Conservation (phyloP, 2,797 vertebrate genomes). For the Danio albolineatus region DNA sequence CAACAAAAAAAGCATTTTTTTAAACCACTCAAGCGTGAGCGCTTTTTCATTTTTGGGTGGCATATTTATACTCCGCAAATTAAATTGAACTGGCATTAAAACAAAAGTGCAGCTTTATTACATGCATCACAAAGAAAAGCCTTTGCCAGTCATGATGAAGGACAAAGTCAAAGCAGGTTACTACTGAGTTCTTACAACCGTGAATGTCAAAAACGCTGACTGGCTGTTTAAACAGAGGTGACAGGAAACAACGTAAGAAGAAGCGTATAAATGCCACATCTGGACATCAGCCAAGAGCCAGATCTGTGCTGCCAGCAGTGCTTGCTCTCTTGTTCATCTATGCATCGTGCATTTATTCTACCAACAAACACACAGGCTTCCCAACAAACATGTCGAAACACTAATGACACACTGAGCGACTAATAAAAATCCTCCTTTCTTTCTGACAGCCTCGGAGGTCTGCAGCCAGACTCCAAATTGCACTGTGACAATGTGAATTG, state of each 20-base stretch:
- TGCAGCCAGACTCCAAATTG: conserved; percentile 25
- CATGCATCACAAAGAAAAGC: neutral
- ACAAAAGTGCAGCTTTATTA: neutral
- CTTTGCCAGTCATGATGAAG: neutral
- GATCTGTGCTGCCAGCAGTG: neutral
- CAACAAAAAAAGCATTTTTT: too few relatives aligned
- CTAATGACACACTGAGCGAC: conserved; percentile 14
- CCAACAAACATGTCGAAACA: conserved; percentile 8
- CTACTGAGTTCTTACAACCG: neutral
- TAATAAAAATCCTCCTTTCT: conserved; percentile 17
- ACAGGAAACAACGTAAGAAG: conserved; percentile 5
- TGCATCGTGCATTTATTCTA: neutral
- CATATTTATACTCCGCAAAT: neutral
- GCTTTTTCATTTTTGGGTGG: too few relatives aligned
- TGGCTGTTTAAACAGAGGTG: conserved; percentile 21
- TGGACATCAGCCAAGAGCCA: conserved; percentile 29
- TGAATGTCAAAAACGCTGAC: conserved; percentile 21
- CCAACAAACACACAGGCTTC: neutral
- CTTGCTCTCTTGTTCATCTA: neutral
- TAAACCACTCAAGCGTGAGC: too few relatives aligned
- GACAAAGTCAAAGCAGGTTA: neutral
- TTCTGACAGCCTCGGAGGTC: conserved; percentile 2
- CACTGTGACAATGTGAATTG: conserved; percentile 1
- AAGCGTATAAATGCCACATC: conserved; percentile 1
- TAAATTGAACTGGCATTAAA: neutral